Evolutionary conservation across 1,140 invertebrate genomes (phyloP).

Genomic region (Macrobrachium rosenbergii): DNA sequence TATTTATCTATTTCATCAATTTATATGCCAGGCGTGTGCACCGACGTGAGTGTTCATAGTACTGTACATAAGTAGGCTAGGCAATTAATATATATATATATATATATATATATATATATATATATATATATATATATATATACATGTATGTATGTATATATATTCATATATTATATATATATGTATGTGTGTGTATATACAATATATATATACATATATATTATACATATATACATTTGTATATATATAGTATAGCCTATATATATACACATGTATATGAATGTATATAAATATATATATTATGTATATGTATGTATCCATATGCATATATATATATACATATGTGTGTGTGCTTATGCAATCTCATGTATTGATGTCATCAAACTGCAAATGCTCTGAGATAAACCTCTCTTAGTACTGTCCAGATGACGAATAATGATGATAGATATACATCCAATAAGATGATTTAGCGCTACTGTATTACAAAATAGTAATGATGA

Average conservation of each 20-base stretch:
- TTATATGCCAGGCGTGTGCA: too few species aligned
- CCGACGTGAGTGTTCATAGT: too few species aligned
- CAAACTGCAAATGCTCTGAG: too few species aligned
- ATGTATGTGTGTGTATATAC: neutral
- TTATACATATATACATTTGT: constrained; percentile 15
- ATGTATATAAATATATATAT: neutral
- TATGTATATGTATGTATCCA: neutral
- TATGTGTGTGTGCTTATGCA: constrained; percentile 7
- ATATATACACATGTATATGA: neutral
- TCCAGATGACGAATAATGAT: too few species aligned
- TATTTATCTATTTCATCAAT: too few species aligned
- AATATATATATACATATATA: constrained; percentile 17
- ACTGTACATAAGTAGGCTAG: too few species aligned
- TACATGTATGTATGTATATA: neutral
- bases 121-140: constrained; percentile 21
- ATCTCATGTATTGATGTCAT: too few species aligned
- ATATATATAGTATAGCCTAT: constrained; percentile 16
- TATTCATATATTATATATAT: neutral
- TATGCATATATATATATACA: constrained; percentile 25
- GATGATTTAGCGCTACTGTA: too few species aligned
- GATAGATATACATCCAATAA: too few species aligned
- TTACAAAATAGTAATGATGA: too few species aligned
- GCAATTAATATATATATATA: neutral
- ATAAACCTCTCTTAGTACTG: too few species aligned
- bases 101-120: constrained; percentile 15